Conservation (phyloP, 2,797 vertebrate species). For the Acanthiza pusilla region DNA sequence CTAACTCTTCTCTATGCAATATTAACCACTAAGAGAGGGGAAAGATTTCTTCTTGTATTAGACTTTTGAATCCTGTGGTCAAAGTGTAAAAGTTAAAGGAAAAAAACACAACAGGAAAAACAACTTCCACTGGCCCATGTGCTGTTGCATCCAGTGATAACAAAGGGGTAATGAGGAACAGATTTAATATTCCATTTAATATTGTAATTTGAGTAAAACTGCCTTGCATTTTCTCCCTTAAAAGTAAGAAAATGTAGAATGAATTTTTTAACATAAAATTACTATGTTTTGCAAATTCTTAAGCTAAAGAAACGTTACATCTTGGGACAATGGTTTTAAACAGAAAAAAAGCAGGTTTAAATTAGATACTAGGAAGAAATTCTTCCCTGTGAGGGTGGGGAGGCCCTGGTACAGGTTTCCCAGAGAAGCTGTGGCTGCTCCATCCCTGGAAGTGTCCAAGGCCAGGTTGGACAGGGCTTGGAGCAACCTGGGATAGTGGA, state of each 20-base stretch:
- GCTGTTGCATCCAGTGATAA: background rate
- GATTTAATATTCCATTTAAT: background rate
- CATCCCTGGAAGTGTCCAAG: background rate
- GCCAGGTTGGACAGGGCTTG: fast-evolving
- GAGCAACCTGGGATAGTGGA: background rate
- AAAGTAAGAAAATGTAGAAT: background rate
- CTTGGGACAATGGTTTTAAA: background rate
- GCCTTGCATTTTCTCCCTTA: background rate
- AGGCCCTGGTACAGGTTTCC: background rate
- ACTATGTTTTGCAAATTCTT: background rate
- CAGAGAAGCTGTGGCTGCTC: background rate
- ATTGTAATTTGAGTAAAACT: background rate
- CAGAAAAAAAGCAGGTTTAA: background rate
- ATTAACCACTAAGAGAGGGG: background rate
- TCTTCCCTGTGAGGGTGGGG: background rate
- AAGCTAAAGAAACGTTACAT: background rate
- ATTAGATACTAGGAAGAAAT: background rate
- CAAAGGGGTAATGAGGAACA: background rate
- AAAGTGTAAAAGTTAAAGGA: background rate
- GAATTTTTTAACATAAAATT: background rate
- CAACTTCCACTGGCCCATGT: background rate
- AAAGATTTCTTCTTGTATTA: fast-evolving
- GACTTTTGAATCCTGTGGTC: background rate
- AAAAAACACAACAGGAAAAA: background rate
- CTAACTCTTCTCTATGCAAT: background rate